Evolutionary conservation across 92 coral and sea anemone genomes (phyloP), one percentile per base, ranked within the genome.

Genomic region (Phenganax subtilis): DNA sequence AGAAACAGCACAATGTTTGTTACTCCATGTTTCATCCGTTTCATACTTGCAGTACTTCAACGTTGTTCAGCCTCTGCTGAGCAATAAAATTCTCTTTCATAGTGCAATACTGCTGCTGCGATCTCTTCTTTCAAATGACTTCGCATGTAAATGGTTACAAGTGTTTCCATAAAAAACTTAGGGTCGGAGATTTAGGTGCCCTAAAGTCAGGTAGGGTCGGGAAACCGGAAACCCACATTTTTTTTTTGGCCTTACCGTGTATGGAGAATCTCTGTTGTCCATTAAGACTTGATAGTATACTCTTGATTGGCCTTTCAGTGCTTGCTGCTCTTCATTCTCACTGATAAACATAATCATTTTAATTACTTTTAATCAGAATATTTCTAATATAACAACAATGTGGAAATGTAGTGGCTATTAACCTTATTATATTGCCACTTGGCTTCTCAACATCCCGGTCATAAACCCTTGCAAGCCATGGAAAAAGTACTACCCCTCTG

Each of bases 401-500:
- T 61, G 27, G 3, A 8, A 61, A 61, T 28, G 25, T 2, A 61
- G 14, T 61, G 25, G 6, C 51, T 27, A 0, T 47, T 8, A 44
- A 79, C 83, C 83, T 79, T 20, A 69, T 62, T 53, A 59, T 51
- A 0, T 72, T 65, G 3, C 73, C 83, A 51, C 47, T 37, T 37
- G 83, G 83, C 63, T 64, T 79, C 57, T 79, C 85, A 8, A 72
- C 15, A 71, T 96, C 99, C 53, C 99, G 90, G 77, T 96, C 99
- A 89, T 92, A 96, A 57, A 96, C 92, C 65, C 97, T 91, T 17
- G 97, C 99, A 53, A 93, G 86, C 99, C 99, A 96, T 3, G 97
- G 96, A 74, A 96, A 96, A 11, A 96, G 86, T 12, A 96, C 81
- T 7, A 92, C 94, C n/a, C 99, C 99, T 71, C 99, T 89, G 82